phyloP scores from a whole-genome alignment of 2,113 vertebrate species.

The Erythrolamprus reginae region DNA sequence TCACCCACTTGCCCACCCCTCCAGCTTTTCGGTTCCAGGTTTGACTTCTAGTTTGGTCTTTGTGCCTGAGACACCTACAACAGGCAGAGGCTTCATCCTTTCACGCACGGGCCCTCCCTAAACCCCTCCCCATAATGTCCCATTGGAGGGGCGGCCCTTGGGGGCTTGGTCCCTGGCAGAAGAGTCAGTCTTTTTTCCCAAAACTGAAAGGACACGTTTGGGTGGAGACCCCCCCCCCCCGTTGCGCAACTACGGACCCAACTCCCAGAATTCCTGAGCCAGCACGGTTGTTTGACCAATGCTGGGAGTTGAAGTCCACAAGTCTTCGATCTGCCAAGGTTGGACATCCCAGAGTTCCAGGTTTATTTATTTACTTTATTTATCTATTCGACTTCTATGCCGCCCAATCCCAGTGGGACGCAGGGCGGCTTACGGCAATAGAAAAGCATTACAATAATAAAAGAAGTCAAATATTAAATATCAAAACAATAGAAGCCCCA shows the following conservation, averaged over 20 bases:
- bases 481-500: too few relatives aligned
- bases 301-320: neutral
- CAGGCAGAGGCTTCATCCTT: neutral
- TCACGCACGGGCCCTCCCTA: too few relatives aligned
- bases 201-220: neutral
- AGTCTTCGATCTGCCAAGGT: neutral
- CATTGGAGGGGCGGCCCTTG: fast-evolving
- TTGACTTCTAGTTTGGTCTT: too few relatives aligned
- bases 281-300: neutral
- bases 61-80: neutral
- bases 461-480: too few relatives aligned
- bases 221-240: too few relatives aligned
- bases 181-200: neutral
- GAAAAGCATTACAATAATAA: too few relatives aligned
- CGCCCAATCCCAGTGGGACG: too few relatives aligned
- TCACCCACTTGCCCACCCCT: too few relatives aligned
- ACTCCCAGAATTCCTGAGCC: neutral
- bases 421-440: too few relatives aligned
- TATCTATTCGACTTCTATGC: too few relatives aligned
- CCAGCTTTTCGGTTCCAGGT: neutral
- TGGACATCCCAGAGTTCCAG: neutral
- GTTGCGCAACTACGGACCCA: neutral
- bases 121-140: neutral
- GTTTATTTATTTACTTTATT: too few relatives aligned
- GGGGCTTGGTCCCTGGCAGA: neutral